Conservation (phyloP, 2,113 vertebrate species). For the Halcyon malimbica region DNA sequence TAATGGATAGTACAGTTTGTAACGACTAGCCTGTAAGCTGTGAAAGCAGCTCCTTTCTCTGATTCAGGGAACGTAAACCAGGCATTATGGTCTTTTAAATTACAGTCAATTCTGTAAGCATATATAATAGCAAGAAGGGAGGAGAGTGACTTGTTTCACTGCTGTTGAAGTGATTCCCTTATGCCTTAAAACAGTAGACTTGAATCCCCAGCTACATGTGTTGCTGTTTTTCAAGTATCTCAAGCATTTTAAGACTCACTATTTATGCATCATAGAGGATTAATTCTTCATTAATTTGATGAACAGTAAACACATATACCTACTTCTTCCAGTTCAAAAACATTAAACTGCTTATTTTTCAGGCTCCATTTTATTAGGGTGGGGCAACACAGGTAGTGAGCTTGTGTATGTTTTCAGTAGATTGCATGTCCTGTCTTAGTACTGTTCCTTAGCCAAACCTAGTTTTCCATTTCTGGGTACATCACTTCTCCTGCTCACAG, state of each 20-base stretch:
- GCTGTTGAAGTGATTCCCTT: not conserved
- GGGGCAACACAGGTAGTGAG: not conserved
- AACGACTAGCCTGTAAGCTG: not conserved
- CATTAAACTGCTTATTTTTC: not conserved
- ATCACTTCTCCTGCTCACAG: not conserved
- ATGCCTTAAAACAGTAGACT: not conserved
- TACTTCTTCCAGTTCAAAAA: not conserved
- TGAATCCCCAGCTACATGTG: not conserved
- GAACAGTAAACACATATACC: not conserved
- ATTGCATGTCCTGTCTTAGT: not conserved
- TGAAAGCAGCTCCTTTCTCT: not conserved
- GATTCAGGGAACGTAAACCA: not conserved
- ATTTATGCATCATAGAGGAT: not conserved
- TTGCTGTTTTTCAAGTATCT: not conserved
- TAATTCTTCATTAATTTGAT: not conserved
- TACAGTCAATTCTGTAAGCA: not conserved
- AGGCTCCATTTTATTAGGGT: not conserved
- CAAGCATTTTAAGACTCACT: not conserved
- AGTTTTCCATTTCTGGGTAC: not conserved
- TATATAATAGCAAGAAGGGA: not conserved
- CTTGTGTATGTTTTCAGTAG: not conserved
- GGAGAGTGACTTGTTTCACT: not conserved
- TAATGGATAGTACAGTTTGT: not conserved
- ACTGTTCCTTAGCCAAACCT: not conserved
- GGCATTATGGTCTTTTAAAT: not conserved